Percentiles rank a stretch among this genome's conserved stretches.
Evolutionary conservation across 2,888 invertebrate genomes (phyloP).

Genomic region (Atherix ibis): DNA sequence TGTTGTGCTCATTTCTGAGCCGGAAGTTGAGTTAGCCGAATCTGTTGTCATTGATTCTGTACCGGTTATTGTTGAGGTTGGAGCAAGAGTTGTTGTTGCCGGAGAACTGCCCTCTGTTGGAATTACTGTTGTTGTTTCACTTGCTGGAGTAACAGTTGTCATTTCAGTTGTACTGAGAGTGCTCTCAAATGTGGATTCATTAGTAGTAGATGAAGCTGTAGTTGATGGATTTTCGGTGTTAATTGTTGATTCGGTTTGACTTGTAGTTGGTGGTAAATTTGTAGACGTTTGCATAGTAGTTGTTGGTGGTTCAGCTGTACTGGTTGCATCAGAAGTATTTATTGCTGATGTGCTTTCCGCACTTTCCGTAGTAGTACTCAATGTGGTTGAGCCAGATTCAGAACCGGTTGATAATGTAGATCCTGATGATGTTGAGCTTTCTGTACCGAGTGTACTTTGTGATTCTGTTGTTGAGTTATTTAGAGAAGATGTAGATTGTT

Average conservation of each 20-base stretch:
- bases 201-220: not conserved
- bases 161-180: too few species aligned
- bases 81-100: conserved; percentile 14
- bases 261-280: too few species aligned
- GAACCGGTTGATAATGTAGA: not conserved
- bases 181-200: conserved; percentile 3
- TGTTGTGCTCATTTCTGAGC: conserved; percentile 4
- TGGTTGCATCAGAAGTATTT: too few species aligned
- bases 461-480: too few species aligned
- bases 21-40: conserved; percentile 8
- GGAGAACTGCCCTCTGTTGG: conserved; percentile 16
- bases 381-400: not conserved
- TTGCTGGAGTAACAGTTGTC: conserved; percentile 16
- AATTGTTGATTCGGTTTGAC: too few species aligned
- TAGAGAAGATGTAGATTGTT: not conserved
- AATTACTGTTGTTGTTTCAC: conserved; percentile 21
- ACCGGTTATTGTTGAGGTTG: conserved; percentile 3
- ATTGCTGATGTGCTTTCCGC: not conserved
- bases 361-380: not conserved
- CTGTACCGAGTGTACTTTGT: too few species aligned
- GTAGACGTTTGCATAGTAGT: too few species aligned
- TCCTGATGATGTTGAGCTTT: too few species aligned
- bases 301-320: too few species aligned
- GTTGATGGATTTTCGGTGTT: too few species aligned
- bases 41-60: conserved; percentile 1